Base-by-base conservation (phyloP, 2,888 invertebrate genomes). In the Maniola hyperantus region DNA sequence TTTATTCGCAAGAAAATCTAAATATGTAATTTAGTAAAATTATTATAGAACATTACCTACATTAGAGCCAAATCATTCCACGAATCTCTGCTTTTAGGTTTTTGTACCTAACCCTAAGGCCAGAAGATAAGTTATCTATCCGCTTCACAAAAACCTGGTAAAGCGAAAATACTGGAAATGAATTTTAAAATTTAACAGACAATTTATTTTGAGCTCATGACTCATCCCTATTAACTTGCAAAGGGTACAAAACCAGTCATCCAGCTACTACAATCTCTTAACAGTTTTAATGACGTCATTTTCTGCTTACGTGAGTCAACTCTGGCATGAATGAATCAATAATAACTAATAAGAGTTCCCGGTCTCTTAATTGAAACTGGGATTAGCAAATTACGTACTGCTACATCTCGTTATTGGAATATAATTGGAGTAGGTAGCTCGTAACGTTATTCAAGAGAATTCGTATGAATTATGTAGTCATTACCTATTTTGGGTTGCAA, bases 401-500 rank as follows among this genome's bases (percentile, higher is more conserved):
- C 5, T 18, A 5, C 18, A 20, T 39, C 36, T 34, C 34, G 10
- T 18, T 42, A 39, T 42, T 57, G 15, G 42, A 20, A 13, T 57
- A 42, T 20, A 42, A 34, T 8, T 54, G 36, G 20, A 42, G 6
- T 11, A 39, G 54, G 10, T 57, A 11, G 18, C 20, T 57, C 39
- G 18, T 34, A 36, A 34, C n/a, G 34, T 55, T 55, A 18, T 39
- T 57, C 13, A 18, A 42, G 18, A 57, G 36, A 20, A 20, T 39
- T 7, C 20, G 6, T 13, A 42, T 57, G 7, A 34, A 20, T 20
- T 13, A 20, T 39, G 20, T 39, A 42, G 39, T 13, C 6, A 36
- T 50, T 33, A 11, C 70, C 69, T 71, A 67, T 68, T 68, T 69
- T 60, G 73, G 66, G 42, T 66, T 67, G 68, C 66, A 75, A 79